Evolutionary conservation across 2,888 invertebrate species (phyloP).

Genomic region (Onthophagus sagittarius): DNA sequence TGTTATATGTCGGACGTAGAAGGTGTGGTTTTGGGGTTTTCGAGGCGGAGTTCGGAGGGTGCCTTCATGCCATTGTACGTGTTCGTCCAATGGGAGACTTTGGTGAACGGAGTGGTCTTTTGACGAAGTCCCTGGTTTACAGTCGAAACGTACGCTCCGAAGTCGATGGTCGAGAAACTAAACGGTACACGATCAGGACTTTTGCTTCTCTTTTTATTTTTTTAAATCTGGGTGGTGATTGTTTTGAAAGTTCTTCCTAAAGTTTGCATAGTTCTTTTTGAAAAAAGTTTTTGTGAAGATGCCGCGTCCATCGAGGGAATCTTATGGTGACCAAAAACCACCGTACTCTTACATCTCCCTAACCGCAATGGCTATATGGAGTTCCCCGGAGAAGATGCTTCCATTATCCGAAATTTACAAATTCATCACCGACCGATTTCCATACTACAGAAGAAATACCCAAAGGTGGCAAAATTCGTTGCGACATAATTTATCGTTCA

Average conservation of each 20-base stretch:
- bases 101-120: constrained; percentile 17
- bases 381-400: constrained; percentile 91
- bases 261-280: not conserved
- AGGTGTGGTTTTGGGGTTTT: constrained; percentile 24
- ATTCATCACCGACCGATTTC: constrained; percentile 85
- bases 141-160: constrained; percentile 19
- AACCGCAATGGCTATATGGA: constrained; percentile 98
- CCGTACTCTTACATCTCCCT: constrained; percentile 97
- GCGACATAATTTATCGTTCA: constrained; percentile 70
- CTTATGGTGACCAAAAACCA: constrained; percentile 95
- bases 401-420: constrained; percentile 81
- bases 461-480: constrained; percentile 67
- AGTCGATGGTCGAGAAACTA: constrained; percentile 16
- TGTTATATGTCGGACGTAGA: constrained; percentile 21
- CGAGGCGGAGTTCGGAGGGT: constrained; percentile 27
- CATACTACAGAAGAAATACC: constrained; percentile 76
- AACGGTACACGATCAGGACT: constrained; percentile 12
- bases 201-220: too few species aligned
- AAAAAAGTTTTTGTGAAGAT: constrained; percentile 48
- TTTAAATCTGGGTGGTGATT: not conserved
- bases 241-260: not conserved
- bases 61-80: constrained; percentile 32
- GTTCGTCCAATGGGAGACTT: constrained; percentile 27
- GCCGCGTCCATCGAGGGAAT: constrained; percentile 92
- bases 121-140: constrained; percentile 13